Conservation (phyloP, 2,888 invertebrate genomes). For the Auanema freiburgensis region DNA sequence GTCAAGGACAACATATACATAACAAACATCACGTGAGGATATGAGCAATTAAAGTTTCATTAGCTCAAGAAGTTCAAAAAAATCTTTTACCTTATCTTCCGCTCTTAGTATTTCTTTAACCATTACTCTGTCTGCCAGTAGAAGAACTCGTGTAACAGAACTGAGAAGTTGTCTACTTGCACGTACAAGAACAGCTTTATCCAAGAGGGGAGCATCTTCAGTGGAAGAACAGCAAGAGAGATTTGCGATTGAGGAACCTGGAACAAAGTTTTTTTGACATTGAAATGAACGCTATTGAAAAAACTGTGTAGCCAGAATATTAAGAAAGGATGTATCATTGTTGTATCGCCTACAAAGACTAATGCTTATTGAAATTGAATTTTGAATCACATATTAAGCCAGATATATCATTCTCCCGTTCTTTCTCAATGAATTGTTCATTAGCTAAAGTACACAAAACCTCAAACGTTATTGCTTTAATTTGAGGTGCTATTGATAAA, state of each 20-base stretch:
- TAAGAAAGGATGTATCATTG: no score
- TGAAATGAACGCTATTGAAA: no score
- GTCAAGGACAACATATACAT: no score
- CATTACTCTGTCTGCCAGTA: constrained; percentile 94
- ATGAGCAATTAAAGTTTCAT: not conserved
- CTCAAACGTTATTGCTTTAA: not conserved
- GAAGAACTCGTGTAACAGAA: constrained; percentile 89
- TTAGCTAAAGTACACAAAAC: not conserved
- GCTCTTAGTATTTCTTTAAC: constrained; percentile 92
- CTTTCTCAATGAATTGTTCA: not conserved
- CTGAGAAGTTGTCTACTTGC: constrained; percentile 89
- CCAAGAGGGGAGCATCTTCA: constrained; percentile 27
- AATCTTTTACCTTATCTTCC: constrained; percentile 82
- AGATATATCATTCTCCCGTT: not conserved
- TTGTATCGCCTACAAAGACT: no score
- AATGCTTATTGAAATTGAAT: no score
- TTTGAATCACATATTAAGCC: no score
- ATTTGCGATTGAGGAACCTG: constrained; percentile 59
- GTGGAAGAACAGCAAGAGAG: constrained; percentile 34
- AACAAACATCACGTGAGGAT: not conserved
- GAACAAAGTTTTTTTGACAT: constrained; percentile 2
- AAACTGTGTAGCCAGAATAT: no score
- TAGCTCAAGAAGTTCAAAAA: not conserved
- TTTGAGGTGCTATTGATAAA: not conserved
- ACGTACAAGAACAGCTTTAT: constrained; percentile 73